These are phyloP conservation scores for Picathartes gymnocephalus DNA, from an alignment of 2,113 vertebrate genomes.

Conservation along the genomic window DNA sequence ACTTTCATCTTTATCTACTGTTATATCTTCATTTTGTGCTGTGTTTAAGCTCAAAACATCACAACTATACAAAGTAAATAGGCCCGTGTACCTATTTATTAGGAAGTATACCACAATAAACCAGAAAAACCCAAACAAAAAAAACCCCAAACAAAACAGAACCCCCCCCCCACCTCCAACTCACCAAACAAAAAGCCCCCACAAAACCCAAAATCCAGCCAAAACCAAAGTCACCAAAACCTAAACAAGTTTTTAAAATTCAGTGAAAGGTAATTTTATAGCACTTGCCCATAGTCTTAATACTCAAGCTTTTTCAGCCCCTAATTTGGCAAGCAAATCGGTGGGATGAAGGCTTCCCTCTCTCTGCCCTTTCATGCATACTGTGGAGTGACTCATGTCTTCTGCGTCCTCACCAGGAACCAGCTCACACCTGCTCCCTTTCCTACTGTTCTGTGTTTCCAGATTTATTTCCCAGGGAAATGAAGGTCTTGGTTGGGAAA, in stretches of 20 bases:
- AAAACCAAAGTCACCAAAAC: not conserved
- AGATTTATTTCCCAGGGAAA: not conserved
- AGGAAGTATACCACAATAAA: not conserved
- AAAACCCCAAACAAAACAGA: not conserved
- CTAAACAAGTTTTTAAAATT: not conserved
- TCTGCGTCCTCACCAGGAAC: not conserved
- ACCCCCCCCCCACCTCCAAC: rapidly evolving
- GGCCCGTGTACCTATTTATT: not conserved
- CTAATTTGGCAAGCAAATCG: not conserved
- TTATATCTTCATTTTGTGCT: not conserved
- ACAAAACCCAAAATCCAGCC: not conserved
- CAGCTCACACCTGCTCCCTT: not conserved
- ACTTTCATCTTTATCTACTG: not conserved
- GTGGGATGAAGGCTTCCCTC: not conserved
- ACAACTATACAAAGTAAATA: not conserved
- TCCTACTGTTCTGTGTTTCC: not conserved
- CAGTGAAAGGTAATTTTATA: not conserved
- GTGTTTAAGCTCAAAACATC: not conserved
- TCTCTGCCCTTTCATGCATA: not conserved
- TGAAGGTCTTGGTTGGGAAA: not conserved
- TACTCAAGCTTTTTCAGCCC: not conserved
- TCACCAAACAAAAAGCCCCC: not conserved
- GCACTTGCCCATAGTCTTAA: not conserved
- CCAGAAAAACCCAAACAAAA: not conserved
- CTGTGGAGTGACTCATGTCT: not conserved